Conservation (phyloP, 2,888 invertebrate genomes). For the Teleiodes luculella region DNA sequence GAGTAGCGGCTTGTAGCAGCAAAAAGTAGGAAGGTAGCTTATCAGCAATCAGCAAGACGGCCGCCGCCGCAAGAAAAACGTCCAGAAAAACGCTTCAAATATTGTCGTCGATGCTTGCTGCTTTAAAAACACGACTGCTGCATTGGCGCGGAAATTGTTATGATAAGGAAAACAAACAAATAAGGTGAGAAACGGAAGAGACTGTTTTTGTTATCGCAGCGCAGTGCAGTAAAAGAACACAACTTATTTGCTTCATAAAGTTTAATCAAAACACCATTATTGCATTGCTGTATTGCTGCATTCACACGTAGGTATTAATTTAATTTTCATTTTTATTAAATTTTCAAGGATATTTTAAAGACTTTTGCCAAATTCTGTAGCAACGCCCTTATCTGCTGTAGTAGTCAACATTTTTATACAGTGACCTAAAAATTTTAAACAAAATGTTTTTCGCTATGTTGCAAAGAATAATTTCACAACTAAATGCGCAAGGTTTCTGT, state of each 20-base stretch:
- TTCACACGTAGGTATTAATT: too few relatives aligned
- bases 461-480: neutral
- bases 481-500: too few relatives aligned
- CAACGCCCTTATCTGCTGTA: too few relatives aligned
- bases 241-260: too few relatives aligned
- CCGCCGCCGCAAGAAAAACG: constrained; percentile 36
- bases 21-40: constrained; percentile 4
- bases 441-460: neutral
- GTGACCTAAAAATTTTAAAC: neutral
- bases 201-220: neutral
- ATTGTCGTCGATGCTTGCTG: constrained; percentile 20
- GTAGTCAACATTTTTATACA: neutral
- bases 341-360: too few relatives aligned
- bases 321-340: too few relatives aligned
- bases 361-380: too few relatives aligned
- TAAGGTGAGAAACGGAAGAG: neutral
- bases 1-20: constrained; percentile 22
- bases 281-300: too few relatives aligned
- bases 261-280: too few relatives aligned
- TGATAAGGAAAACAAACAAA: constrained; percentile 12
- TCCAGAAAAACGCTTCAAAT: constrained; percentile 33
- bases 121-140: neutral
- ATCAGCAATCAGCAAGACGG: constrained; percentile 42
- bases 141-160: constrained; percentile 37
- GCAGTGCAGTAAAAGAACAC: too few relatives aligned